phyloP scores from a whole-genome alignment of 2,888 invertebrate species.

The Heliothis peltigera region DNA sequence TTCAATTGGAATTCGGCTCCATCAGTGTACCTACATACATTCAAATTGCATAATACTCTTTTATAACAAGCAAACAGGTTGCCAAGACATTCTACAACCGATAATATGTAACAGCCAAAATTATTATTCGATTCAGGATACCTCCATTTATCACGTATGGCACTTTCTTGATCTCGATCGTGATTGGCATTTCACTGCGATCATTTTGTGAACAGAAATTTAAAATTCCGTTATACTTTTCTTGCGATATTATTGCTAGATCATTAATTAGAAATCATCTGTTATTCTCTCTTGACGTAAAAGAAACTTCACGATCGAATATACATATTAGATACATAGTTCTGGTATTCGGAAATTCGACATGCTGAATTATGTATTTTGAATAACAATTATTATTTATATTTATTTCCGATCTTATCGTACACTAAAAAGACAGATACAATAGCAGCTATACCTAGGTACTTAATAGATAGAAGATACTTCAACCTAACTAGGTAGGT shows the following conservation, averaged over 20 bases:
- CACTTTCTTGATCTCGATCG: constrained; percentile 51
- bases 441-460: no score
- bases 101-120: constrained; percentile 41
- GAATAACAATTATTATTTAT: no score
- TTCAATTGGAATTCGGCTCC: constrained; percentile 39
- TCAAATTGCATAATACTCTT: constrained; percentile 43
- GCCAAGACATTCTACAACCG: constrained; percentile 25
- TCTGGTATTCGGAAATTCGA: no score
- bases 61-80: constrained; percentile 41
- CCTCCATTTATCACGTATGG: constrained; percentile 13
- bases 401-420: no score
- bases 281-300: no score
- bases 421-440: no score
- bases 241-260: constrained; percentile 1
- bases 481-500: no score
- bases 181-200: constrained; percentile 43
- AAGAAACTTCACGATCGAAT: no score
- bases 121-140: constrained; percentile 28
- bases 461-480: no score
- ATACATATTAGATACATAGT: no score
- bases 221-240: neutral
- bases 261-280: constrained; percentile 1
- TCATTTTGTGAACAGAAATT: constrained; percentile 6
- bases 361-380: no score
- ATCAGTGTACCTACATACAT: neutral